Percentiles rank a stretch among this genome's conserved stretches.
Evolutionary conservation across 2,888 invertebrate species (phyloP).

Genomic region (Omphaloscelis lunosa): DNA sequence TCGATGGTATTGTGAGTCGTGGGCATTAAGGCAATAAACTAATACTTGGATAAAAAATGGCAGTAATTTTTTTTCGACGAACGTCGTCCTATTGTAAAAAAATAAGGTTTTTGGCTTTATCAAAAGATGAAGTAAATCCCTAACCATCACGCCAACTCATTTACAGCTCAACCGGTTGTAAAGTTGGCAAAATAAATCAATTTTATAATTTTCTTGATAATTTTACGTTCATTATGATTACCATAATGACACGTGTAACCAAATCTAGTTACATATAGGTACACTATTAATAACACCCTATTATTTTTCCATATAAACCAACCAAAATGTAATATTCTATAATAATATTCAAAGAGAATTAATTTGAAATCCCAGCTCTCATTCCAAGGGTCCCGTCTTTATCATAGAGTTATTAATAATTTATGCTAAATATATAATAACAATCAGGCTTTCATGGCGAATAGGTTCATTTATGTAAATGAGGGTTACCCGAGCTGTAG

Average conservation of each 20-base stretch:
- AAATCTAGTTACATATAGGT: neutral
- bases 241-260: neutral
- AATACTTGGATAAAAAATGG: too few species aligned
- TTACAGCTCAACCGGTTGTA: too few species aligned
- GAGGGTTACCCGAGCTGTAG: slow-evolving; percentile 10
- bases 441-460: slow-evolving; percentile 49
- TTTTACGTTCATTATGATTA: neutral
- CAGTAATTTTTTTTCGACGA: too few species aligned
- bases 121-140: too few species aligned
- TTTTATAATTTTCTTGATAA: neutral
- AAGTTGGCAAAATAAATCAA: too few species aligned
- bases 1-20: neutral
- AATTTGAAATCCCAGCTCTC: slow-evolving; percentile 48
- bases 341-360: slow-evolving; percentile 47
- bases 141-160: too few species aligned
- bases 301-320: slow-evolving; percentile 5
- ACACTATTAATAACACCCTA: neutral
- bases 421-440: slow-evolving; percentile 65
- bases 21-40: too few species aligned
- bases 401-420: slow-evolving; percentile 61
- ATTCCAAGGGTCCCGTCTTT: slow-evolving; percentile 32
- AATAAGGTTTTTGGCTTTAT: too few species aligned
- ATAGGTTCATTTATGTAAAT: slow-evolving; percentile 63
- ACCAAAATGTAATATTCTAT: slow-evolving; percentile 16
- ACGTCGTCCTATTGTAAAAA: too few species aligned